Conservation (phyloP, 2,797 vertebrate species). For the Poeciliopsis presidionis region DNA sequence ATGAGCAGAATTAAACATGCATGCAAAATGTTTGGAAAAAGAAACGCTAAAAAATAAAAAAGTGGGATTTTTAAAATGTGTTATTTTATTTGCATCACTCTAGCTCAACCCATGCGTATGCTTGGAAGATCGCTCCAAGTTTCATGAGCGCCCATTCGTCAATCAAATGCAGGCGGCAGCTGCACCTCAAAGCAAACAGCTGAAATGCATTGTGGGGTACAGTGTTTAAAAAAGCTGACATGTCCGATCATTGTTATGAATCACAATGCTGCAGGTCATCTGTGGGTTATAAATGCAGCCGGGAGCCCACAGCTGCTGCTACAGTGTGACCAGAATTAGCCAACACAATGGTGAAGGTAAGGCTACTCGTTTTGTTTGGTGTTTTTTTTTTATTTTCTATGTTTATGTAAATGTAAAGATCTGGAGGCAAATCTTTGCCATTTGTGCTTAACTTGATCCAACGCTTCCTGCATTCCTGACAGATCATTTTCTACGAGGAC, state of each 20-base stretch:
- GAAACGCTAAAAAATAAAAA: background rate
- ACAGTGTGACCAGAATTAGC: conserved; percentile 47
- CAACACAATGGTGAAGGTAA: conserved; percentile 76
- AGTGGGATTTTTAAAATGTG: background rate
- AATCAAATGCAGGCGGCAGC: conserved; percentile 5
- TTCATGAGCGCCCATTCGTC: background rate
- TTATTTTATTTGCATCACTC: background rate
- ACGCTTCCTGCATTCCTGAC: conserved; percentile 1
- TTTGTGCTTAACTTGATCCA: background rate
- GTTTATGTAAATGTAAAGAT: background rate
- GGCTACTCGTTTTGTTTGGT: conserved; percentile 35
- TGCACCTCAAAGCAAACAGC: conserved; percentile 40
- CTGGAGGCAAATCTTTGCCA: background rate
- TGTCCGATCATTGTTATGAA: conserved; percentile 49
- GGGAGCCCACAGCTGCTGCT: conserved; percentile 19
- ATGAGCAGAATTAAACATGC: background rate
- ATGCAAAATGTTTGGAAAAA: conserved; percentile 18
- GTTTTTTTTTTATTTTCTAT: conserved; percentile 28
- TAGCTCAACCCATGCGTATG: background rate
- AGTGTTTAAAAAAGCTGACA: conserved; percentile 69
- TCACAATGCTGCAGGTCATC: conserved; percentile 63
- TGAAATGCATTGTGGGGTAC: conserved; percentile 39
- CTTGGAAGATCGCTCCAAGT: conserved; percentile 3
- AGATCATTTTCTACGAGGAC: conserved; percentile 74
- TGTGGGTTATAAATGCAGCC: conserved; percentile 73